phyloP scores from a whole-genome alignment of 1,140 invertebrate genomes.

The Neuroterus valhalla region DNA sequence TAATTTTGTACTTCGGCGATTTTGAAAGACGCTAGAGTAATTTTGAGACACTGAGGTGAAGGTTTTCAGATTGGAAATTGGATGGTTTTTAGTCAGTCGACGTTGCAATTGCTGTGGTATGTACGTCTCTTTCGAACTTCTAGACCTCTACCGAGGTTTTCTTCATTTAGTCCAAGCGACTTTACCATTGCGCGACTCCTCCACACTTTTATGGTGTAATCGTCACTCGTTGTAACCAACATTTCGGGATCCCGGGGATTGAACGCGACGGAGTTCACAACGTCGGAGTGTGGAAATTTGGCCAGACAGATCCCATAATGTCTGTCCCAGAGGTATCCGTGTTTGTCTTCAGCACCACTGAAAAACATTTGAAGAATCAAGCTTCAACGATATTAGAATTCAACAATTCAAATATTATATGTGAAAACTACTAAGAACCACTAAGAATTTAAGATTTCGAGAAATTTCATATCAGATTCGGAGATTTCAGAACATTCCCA shows the following conservation, averaged over 20 bases:
- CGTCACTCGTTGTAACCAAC: slow-evolving; percentile 91
- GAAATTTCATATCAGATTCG: no score
- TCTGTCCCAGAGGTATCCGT: slow-evolving; percentile 90
- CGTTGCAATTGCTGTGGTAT: slow-evolving; percentile 64
- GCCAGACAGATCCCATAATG: slow-evolving; percentile 88
- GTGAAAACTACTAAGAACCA: no score
- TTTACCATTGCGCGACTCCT: slow-evolving; percentile 75
- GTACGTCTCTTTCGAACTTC: slow-evolving; percentile 69
- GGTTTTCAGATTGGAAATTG: slow-evolving; percentile 70
- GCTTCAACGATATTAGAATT: no score
- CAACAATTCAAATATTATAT: no score
- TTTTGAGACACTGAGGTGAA: background rate
- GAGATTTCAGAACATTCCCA: no score
- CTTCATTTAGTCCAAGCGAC: slow-evolving; percentile 66
- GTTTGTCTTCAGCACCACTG: slow-evolving; percentile 91
- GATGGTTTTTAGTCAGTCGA: slow-evolving; percentile 72
- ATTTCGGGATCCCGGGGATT: slow-evolving; percentile 89
- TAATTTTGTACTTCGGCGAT: background rate
- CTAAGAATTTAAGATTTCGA: no score
- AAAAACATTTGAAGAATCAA: slow-evolving; percentile 34
- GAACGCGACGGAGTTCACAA: slow-evolving; percentile 92
- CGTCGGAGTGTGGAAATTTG: slow-evolving; percentile 86
- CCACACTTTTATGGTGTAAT: slow-evolving; percentile 87
- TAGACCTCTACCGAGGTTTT: slow-evolving; percentile 62
- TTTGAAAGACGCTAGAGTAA: background rate